phyloP scores from a whole-genome alignment of 2,113 vertebrate species.

The Vidua chalybeata region DNA sequence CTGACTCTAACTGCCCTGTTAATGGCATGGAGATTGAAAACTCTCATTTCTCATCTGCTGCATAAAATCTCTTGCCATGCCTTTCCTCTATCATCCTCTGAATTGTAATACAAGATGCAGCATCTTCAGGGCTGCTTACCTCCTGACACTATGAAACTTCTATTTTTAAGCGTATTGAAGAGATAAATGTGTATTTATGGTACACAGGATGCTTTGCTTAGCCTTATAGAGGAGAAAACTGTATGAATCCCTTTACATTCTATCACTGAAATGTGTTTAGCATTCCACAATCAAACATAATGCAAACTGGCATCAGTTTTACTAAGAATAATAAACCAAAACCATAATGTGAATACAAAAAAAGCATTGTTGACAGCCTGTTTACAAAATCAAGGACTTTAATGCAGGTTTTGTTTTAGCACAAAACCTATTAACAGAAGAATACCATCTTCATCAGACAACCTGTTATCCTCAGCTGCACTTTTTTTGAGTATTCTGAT shows the following conservation, averaged over 20 bases:
- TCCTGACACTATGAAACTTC: background rate
- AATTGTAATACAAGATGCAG: background rate
- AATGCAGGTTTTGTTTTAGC: slow-evolving; percentile 20
- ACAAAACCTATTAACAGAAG: background rate
- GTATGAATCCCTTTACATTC: background rate
- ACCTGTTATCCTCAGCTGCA: background rate
- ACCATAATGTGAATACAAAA: background rate
- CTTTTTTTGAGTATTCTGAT: background rate
- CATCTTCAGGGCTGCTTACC: background rate
- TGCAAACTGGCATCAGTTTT: slow-evolving; percentile 1
- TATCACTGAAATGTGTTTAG: background rate
- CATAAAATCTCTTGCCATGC: background rate
- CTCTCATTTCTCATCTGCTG: background rate
- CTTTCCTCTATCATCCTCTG: background rate
- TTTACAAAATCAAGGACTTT: slow-evolving; percentile 33
- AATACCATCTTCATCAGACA: background rate
- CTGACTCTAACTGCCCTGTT: background rate
- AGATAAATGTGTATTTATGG: background rate
- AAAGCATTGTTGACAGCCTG: slow-evolving; percentile 31
- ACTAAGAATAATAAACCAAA: slow-evolving; percentile 22
- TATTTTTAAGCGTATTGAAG: background rate
- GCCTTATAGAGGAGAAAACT: background rate
- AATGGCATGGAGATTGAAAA: background rate
- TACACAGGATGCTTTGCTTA: background rate
- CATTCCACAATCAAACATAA: background rate